Evolutionary conservation across 1,140 invertebrate genomes (phyloP), one percentile per base, ranked within the genome.

Genomic region (Venturia canescens): DNA sequence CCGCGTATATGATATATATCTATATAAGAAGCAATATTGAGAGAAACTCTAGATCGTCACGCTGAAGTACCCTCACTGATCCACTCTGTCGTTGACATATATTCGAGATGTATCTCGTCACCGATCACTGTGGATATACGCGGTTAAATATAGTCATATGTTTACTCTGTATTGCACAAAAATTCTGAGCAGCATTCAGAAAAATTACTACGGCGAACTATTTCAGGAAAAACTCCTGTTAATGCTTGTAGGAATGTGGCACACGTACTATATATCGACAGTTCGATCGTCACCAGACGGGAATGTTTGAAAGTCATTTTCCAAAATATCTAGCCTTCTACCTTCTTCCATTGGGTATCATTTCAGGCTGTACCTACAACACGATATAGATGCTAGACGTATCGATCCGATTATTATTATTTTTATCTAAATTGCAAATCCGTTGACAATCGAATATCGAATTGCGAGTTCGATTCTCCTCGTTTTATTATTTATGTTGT

Each of bases 51-150:
- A 7, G 4, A n/a, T 74, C 48, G 38, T 74, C 44, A 50, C 48
- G 31, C 26, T 69, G 48, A 5, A 50, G 44, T 50, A 74, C 71
- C 48, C 23, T 29, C 71, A 29, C 44, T 53, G 71, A 48, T 50
- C 53, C 29, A 31, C 21, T n/a, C n/a, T 74, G 71, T 18, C 38
- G 18, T 18, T 74, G 71, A 74, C 71, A 74, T 48, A 74, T 74
- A 53, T 74, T 53, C 13, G 71, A 74, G 38, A 27, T 29, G 29
- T 71, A 48, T 69, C 31, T 29, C 29, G 67, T 48, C 21, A 44
- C n/a, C 69, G 31, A 71, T 71, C 34, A 4, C 23, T 13, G 23
- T 26, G n/a, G 21, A 63, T 15, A 26, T 26, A 63, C 21, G 3
- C 60, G 60, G 5, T 44, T 63, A 1, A 23, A 26, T 63, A 63